These are phyloP conservation scores for Platanista minor DNA, from an alignment of 2,113 vertebrate genomes.

Conservation along the genomic window DNA sequence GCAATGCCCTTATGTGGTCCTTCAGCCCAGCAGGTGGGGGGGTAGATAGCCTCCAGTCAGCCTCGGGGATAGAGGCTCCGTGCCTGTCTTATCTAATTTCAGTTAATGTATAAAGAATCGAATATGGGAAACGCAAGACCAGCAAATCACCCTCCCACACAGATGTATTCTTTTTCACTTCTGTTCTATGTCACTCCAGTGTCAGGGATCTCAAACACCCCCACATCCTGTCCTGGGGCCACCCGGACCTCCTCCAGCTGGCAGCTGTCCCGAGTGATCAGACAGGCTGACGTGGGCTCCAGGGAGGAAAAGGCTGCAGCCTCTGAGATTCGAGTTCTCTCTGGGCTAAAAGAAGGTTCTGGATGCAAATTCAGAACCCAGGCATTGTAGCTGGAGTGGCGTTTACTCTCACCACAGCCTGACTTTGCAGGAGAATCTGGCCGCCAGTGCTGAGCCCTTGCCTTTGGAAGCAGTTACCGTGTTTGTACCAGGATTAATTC, in stretches of 20 bases:
- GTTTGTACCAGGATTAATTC: background rate
- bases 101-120: background rate
- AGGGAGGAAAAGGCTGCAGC: background rate
- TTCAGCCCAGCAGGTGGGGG: background rate
- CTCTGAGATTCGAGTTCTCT: background rate
- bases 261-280: rapidly evolving
- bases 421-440: background rate
- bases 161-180: background rate
- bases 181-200: background rate
- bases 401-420: background rate
- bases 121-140: background rate
- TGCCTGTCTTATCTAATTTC: background rate
- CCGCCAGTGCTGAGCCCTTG: background rate
- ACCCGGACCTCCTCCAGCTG: background rate
- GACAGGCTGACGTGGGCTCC: rapidly evolving
- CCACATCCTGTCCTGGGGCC: background rate
- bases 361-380: background rate
- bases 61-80: background rate
- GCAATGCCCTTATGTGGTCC: background rate
- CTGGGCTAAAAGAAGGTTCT: background rate
- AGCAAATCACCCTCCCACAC: background rate
- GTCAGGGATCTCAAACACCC: background rate
- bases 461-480: background rate
- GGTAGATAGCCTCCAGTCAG: background rate
- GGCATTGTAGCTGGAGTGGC: rapidly evolving